Evolutionary conservation across 2,888 invertebrate species (phyloP).

Genomic region (Acanthosoma haemorrhoidale): DNA sequence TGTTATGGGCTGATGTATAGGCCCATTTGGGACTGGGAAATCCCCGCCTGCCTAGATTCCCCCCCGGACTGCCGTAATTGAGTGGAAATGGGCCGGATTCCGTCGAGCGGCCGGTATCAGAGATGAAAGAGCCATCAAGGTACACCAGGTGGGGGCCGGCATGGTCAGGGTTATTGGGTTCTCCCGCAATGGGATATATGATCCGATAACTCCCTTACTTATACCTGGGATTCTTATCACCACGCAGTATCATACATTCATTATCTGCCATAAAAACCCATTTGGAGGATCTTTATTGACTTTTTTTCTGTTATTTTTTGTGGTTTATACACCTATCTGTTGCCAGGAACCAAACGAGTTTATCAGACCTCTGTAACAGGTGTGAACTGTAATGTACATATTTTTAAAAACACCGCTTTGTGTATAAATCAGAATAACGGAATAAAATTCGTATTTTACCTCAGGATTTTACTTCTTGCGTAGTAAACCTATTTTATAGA

Average conservation of each 20-base stretch:
- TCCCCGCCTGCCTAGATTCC: background rate
- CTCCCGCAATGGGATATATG: background rate
- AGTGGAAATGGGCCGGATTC: conserved; percentile 20
- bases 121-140: background rate
- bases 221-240: background rate
- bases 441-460: too few relatives aligned
- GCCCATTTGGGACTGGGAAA: background rate
- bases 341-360: too few relatives aligned
- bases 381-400: too few relatives aligned
- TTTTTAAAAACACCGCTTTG: too few relatives aligned
- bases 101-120: background rate
- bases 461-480: too few relatives aligned
- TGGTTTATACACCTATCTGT: too few relatives aligned
- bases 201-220: conserved; percentile 1
- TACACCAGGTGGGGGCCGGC: background rate
- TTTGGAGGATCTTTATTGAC: too few relatives aligned
- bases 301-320: too few relatives aligned
- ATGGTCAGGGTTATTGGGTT: background rate
- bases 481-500: too few relatives aligned
- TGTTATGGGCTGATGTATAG: conserved; percentile 18
- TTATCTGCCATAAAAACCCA: background rate
- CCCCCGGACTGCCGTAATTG: conserved; percentile 9
- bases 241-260: background rate
- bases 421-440: too few relatives aligned
- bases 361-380: too few relatives aligned